Evolutionary conservation across 2,797 vertebrate species (phyloP), one percentile per base, ranked within the genome.

Genomic region (Sebastes vulpes): DNA sequence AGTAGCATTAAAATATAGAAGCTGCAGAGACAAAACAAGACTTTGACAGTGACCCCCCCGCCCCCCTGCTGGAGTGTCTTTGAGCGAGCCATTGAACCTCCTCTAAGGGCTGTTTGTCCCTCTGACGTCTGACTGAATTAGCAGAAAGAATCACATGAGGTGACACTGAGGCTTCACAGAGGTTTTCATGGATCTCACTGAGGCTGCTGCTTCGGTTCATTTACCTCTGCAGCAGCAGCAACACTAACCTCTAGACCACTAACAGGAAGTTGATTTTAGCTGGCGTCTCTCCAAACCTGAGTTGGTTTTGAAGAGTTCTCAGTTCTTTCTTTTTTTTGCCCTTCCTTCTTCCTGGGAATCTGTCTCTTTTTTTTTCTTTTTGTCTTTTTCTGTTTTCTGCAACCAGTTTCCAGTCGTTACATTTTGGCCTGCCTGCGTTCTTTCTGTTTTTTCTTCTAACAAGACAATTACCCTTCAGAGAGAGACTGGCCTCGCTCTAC

Each of bases 231-330:
- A 42, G 38, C 38, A 16, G 38, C 38, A 42, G 38, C 38, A 32
- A 10, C 64, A 75, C 81, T 91, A 92, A 92, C 86, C 50, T 59
- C 75, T 63, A 28, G 63, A 58, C 84, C 38, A 90, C 85, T 86
- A 78, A 87, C 67, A 77, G 70, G 68, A 77, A 65, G 72, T 58
- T 54, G 42, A 56, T 32, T 72, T 64, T 2, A 79, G 52, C 57
- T 4, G 59, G 52, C 65, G 20, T 61, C 73, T 61, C 73, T 91
- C 31, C 73, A 83, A 66, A 81, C 86, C 73, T 84, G 56, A 76
- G 60, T 9, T 28, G 75, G 65, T 90, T 82, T 58, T 83, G 59
- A 78, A 77, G 74, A 77, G 38, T 57, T 32, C 59, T 81, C 25
- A 8, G n/a, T 48, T 58, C 46, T 48, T 48, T 48, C 6, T 6